These are phyloP conservation scores for Lacerta agilis DNA, from an alignment of 2,797 vertebrate genomes.

Conservation along the genomic window DNA sequence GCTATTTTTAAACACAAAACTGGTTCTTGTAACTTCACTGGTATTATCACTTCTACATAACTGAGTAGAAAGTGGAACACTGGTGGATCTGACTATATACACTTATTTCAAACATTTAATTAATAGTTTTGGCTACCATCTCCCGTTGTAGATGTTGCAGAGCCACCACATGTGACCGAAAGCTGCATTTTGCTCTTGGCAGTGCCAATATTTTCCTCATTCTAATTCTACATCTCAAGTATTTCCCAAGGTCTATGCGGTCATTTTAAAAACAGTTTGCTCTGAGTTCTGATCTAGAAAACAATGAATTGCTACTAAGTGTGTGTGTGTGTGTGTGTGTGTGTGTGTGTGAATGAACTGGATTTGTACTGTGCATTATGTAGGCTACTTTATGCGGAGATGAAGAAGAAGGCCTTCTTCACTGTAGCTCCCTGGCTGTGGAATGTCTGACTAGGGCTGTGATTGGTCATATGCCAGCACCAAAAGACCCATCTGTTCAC, in stretches of 20 bases:
- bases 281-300: not conserved
- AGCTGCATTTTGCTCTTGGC: not conserved
- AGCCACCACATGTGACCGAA: not conserved
- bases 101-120: not conserved
- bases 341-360: too few species aligned
- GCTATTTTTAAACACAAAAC: not conserved
- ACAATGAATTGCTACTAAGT: not conserved
- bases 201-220: not conserved
- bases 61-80: not conserved
- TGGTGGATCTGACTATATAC: not conserved
- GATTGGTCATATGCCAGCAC: too few species aligned
- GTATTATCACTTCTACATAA: not conserved
- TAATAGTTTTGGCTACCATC: not conserved
- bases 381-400: too few species aligned
- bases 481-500: too few species aligned
- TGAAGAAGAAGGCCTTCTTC: too few species aligned
- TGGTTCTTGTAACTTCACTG: not conserved
- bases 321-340: not conserved
- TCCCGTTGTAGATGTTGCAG: not conserved
- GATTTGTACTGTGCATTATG: too few species aligned
- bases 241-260: not conserved
- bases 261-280: not conserved
- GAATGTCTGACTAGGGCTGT: too few species aligned
- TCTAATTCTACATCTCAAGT: not conserved
- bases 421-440: too few species aligned